A percentile compares a stretch with the other conserved stretches of the same genome.
These are phyloP conservation scores for Trinectes maculatus DNA, from an alignment of 2,113 vertebrate species.

Conservation along the genomic window DNA sequence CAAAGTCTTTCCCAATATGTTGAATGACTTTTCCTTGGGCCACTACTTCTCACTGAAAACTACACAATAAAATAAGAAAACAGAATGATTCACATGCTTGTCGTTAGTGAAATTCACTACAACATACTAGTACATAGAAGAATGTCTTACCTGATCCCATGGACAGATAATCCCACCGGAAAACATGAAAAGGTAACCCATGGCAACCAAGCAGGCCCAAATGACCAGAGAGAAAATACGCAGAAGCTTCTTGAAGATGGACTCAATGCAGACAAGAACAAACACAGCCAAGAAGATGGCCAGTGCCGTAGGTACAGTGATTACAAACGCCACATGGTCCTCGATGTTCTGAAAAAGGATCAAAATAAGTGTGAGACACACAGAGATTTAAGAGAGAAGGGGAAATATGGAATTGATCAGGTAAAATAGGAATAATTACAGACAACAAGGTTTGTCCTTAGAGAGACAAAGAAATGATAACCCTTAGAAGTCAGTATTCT, in stretches of 20 bases:
- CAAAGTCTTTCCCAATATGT: not conserved
- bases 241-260: conserved; percentile 96
- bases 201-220: conserved; percentile 94
- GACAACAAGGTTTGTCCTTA: not conserved
- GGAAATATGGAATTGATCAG: not conserved
- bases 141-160: conserved; percentile 94
- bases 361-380: not conserved
- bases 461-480: conserved; percentile 9
- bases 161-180: conserved; percentile 94
- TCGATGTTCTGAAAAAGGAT: conserved; percentile 86
- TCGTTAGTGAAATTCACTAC: not conserved
- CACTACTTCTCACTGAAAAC: not conserved
- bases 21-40: not conserved
- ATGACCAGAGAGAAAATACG: conserved; percentile 93
- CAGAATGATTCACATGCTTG: not conserved
- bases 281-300: conserved; percentile 97
- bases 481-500: no score
- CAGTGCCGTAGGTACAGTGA: conserved; percentile 94
- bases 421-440: not conserved
- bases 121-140: no score
- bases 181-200: conserved; percentile 99
- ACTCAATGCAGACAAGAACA: conserved; percentile 95
- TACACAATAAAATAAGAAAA: not conserved
- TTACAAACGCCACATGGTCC: conserved; percentile 95
- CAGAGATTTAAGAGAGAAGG: not conserved